phyloP scores from a whole-genome alignment of 2,888 invertebrate species.

The Napeogenes inachia region DNA sequence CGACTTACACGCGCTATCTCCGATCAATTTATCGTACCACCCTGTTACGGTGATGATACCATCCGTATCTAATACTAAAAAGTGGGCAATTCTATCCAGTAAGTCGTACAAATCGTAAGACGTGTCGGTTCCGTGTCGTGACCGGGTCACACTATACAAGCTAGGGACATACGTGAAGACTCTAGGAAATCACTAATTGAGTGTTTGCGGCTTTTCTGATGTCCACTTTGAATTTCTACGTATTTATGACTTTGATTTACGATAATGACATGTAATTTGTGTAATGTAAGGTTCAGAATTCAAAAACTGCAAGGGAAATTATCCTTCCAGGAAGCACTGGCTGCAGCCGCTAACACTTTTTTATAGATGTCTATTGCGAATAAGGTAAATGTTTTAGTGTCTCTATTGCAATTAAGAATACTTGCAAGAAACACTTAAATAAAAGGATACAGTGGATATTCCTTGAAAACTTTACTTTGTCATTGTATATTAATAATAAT shows the following conservation, averaged over 20 bases:
- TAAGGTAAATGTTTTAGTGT: neutral
- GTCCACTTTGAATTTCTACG: slow-evolving; percentile 25
- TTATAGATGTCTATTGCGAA: slow-evolving; percentile 12
- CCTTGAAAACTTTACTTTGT: too few relatives aligned
- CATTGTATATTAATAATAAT: too few relatives aligned
- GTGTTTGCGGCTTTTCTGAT: slow-evolving; percentile 35
- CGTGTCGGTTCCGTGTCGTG: slow-evolving; percentile 57
- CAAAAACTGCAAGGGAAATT: slow-evolving; percentile 4
- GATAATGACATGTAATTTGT: slow-evolving; percentile 10
- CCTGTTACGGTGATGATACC: slow-evolving; percentile 20
- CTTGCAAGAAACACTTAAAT: too few relatives aligned
- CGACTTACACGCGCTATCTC: slow-evolving; percentile 16
- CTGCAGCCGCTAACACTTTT: slow-evolving; percentile 24
- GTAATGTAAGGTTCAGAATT: slow-evolving; percentile 11
- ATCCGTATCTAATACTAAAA: slow-evolving; percentile 25
- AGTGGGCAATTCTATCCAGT: slow-evolving; percentile 27
- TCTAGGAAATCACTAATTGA: slow-evolving; percentile 46
- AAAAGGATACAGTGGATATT: too few relatives aligned
- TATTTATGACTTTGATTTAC: neutral
- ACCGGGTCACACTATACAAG: slow-evolving; percentile 54
- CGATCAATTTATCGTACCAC: slow-evolving; percentile 15
- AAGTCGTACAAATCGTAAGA: slow-evolving; percentile 28
- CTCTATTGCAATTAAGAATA: neutral
- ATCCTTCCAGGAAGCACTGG: slow-evolving; percentile 24
- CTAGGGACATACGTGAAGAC: slow-evolving; percentile 33